Percentiles rank a stretch among this genome's conserved stretches.
Evolutionary conservation across 2,888 invertebrate genomes (phyloP).

Genomic region (Ormyrus labotus): DNA sequence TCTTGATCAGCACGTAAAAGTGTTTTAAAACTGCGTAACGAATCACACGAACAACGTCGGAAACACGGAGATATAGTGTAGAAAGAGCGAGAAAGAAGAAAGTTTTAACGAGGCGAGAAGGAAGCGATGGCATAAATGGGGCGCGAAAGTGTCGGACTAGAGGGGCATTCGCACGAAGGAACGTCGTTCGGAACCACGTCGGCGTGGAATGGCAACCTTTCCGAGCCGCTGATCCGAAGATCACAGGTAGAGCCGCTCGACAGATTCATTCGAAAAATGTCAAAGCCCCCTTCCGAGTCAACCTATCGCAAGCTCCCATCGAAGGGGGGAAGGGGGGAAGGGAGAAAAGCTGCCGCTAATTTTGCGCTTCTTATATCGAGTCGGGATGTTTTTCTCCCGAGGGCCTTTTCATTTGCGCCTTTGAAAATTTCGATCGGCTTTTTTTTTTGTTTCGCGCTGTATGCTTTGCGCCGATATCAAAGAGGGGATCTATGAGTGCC

Average conservation of each 20-base stretch:
- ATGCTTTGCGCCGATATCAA: no score
- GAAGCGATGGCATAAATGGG: conserved; percentile 26
- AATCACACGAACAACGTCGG: no score
- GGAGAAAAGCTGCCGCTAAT: no score
- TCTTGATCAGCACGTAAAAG: no score
- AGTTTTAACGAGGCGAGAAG: neutral
- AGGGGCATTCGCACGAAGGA: neutral
- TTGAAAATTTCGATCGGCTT: no score
- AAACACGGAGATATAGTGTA: no score
- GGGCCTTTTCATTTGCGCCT: no score
- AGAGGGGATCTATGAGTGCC: no score
- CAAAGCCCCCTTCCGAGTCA: conserved; percentile 13
- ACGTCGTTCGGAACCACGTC: neutral
- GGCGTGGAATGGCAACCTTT: conserved; percentile 40
- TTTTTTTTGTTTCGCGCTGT: no score
- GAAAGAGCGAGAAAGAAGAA: neutral
- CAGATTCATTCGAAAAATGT: conserved; percentile 50
- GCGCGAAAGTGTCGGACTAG: conserved; percentile 25
- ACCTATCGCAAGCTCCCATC: no score
- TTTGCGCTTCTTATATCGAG: neutral
- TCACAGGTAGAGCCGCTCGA: conserved; percentile 37
- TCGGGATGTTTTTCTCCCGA: neutral
- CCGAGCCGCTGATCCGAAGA: conserved; percentile 52
- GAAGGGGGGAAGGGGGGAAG: no score
- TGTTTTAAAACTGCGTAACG: no score